Base-by-base conservation (phyloP, 2,888 invertebrate species). In the Lacanobia wlatinum region DNA sequence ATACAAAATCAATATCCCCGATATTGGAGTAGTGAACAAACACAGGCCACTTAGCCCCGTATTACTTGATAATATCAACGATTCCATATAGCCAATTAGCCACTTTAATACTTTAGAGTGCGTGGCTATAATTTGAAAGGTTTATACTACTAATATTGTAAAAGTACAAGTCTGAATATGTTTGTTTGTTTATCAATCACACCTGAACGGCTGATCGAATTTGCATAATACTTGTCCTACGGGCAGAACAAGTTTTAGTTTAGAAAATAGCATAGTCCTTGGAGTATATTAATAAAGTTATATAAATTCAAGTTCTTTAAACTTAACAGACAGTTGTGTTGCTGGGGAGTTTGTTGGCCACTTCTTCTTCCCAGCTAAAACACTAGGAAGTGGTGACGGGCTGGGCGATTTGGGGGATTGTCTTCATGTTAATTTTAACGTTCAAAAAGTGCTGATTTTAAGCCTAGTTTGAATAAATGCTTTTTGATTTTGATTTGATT, bases 71-170 rank as follows among this genome's bases (percentile, higher is more conserved):
- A 68, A 38, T 67, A 73, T 70, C 65, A 69, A 65, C 72, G 69
- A 77, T 76, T 70, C 52, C 70, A 70, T 73, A 80, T 68, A 70
- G 74, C 76, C 87, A 89, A 89, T 88, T 90, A 88, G 82, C 76
- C 75, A 80, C 80, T 71, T 76, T 79, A 87, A 90, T 90, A 87
- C 87, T 84, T 84, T 84, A 87, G 85, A 89, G 88, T 87, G 82
- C 77, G 55, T 73, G 23, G 56, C 18, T 68, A 43, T 70, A 69
- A 64, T 67, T 48, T 65, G 66, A 65, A 23, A 61, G 63, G 63
- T 69, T 78, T 58, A 50, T 53, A 2, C 40, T 14, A 59, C 21
- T 59, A n/a, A 21, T 58, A 7, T 58, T 21, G 2, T 21, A 2
- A 58, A 38, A 12, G 21, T 7, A n/a, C 8, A 14, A 40, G 21